These are phyloP conservation scores for Synergus itoensis DNA, from an alignment of 2,888 invertebrate genomes.

Conservation along the genomic window DNA sequence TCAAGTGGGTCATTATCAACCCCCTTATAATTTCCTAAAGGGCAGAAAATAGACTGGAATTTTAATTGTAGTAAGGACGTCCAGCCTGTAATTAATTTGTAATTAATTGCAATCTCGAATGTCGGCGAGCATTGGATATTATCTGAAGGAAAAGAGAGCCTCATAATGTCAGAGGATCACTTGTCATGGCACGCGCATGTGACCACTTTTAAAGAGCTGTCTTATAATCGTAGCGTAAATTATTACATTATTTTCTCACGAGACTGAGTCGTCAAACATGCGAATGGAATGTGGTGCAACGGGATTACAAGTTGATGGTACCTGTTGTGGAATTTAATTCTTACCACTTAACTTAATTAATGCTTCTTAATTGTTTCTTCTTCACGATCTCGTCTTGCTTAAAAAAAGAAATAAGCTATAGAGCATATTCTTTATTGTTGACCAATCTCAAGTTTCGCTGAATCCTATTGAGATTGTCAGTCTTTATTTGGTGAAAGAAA, in stretches of 20 bases:
- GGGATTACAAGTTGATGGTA: conserved; percentile 44
- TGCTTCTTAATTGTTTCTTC: conserved; percentile 19
- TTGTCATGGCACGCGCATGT: conserved; percentile 32
- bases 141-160: background rate
- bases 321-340: conserved; percentile 30
- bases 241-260: conserved; percentile 62
- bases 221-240: conserved; percentile 39
- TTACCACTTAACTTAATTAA: conserved; percentile 38
- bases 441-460: background rate
- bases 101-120: conserved; percentile 4
- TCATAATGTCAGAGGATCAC: conserved; percentile 8
- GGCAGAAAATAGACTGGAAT: conserved; percentile 7
- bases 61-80: background rate
- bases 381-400: background rate
- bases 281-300: conserved; percentile 48
- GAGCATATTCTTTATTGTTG: background rate
- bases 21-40: no score
- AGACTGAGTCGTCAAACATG: conserved; percentile 50
- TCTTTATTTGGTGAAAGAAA: background rate
- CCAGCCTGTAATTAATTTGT: conserved; percentile 9
- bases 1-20: no score
- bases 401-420: background rate
- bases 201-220: background rate
- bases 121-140: conserved; percentile 2
- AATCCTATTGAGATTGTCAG: background rate